Base-by-base conservation (phyloP, 2,797 vertebrate genomes). In the Pogonophryne albipinna region DNA sequence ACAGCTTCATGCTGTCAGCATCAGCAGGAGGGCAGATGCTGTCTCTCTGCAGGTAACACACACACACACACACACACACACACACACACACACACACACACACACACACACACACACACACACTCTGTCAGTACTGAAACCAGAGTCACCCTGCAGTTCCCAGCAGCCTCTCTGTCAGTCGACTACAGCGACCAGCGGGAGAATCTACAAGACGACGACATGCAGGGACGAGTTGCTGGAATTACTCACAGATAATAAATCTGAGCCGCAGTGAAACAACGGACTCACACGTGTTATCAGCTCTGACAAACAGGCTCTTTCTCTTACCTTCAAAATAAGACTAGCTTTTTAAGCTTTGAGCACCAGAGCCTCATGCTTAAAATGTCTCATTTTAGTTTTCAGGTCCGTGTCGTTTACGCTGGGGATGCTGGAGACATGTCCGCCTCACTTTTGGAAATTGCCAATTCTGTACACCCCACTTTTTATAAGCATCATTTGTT, bases 11-110 rank as follows among this genome's bases (percentile, higher is more conserved):
- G 88, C 83, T 0, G 65, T 99, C 45, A 84, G 87, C 74, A 87
- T 99, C 81, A 93, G 90, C 64, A 95, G 98, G 91, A 89, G 94
- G 51, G 93, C 94, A n/a, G 94, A 95, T 6, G 66, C 67, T 11
- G 91, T 97, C 47, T 94, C 92, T 52, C 12, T 87, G 58, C 89
- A 91, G 89, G 86, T 92, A 78, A 87, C 12, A 5, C 51, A 67
- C 55, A 58, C 6, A 15, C 19, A 44, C n/a, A 44, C 34, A 12
- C 4, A n/a, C 3, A 49, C 5, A 11, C 3, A 38, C 34, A 38
- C 34, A 38, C 34, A 38, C 34, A 38, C 34, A 0, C n/a, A 38
- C 6, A n/a, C 7, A 19, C 3, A 53, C 4, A 11, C 3, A 5
- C 6, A 31, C 6, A 34, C 34, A 0, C n/a, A 38, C 6, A n/a